Conservation (phyloP, 2,113 vertebrate species). For the Bothrops jararaca region DNA sequence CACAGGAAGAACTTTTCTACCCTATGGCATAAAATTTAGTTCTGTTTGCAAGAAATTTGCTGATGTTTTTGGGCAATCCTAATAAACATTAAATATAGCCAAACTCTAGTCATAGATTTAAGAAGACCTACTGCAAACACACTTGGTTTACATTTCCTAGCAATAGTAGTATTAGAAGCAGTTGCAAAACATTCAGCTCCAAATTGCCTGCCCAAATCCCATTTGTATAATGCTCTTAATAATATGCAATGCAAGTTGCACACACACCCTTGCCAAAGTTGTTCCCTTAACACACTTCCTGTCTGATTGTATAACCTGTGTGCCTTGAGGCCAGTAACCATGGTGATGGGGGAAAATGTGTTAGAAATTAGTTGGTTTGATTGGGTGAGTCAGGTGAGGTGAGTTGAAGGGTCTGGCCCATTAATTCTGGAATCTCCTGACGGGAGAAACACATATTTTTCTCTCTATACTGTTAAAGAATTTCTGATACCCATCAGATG, state of each 20-base stretch:
- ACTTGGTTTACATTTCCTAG: constrained; percentile 9
- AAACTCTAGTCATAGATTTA: background rate
- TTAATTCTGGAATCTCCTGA: constrained; percentile 29
- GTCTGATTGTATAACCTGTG: constrained; percentile 3
- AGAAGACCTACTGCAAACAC: background rate
- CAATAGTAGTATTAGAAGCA: background rate
- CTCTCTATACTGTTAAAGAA: constrained; percentile 9
- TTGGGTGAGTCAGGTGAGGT: constrained; percentile 11
- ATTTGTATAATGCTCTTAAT: constrained; percentile 22
- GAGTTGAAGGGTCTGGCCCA: constrained; percentile 12
- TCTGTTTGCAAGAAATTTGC: background rate
- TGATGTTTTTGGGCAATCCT: background rate
- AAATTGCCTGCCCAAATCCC: background rate
- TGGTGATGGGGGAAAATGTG: constrained; percentile 9
- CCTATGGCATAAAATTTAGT: background rate
- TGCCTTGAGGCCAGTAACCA: constrained; percentile 16
- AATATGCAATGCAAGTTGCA: background rate
- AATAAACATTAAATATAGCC: constrained; percentile 1
- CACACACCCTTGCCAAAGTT: background rate
- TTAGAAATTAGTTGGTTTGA: constrained; percentile 24
- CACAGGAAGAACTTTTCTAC: background rate
- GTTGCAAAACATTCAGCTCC: background rate
- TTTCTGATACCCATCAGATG: background rate
- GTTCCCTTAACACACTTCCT: background rate
- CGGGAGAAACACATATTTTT: constrained; percentile 18